These are phyloP conservation scores for Labeo calbasu DNA, from an alignment of 2,797 vertebrate genomes.

Conservation along the genomic window DNA sequence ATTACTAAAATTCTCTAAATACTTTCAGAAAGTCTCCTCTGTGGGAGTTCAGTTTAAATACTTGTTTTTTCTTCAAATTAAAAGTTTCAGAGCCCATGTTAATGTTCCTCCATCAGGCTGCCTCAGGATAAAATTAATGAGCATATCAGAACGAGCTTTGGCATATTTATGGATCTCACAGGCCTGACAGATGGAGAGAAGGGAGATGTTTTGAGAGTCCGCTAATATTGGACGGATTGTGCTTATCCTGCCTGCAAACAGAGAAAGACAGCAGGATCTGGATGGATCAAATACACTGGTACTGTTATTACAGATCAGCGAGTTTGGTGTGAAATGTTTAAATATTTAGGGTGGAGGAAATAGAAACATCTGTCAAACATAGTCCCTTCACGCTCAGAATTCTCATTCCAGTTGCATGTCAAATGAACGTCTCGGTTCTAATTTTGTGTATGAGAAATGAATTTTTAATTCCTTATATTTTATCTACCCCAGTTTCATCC, in stretches of 20 bases:
- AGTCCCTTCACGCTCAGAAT: neutral
- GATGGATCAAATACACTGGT: constrained; percentile 14
- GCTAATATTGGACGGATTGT: constrained; percentile 53
- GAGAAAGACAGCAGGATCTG: constrained; percentile 24
- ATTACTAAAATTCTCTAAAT: constrained; percentile 33
- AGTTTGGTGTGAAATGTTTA: constrained; percentile 6
- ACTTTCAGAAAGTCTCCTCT: constrained; percentile 3
- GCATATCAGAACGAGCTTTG: constrained; percentile 10
- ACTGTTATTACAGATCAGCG: neutral
- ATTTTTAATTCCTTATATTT: neutral
- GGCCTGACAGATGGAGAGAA: constrained; percentile 9
- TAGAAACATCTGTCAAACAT: constrained; percentile 10
- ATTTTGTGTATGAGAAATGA: neutral
- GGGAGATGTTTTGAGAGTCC: neutral
- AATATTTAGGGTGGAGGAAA: neutral
- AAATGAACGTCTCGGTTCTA: neutral
- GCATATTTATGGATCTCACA: constrained; percentile 22
- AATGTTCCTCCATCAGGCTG: constrained; percentile 14
- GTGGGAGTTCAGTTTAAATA: constrained; percentile 16
- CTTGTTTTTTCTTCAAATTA: constrained; percentile 39
- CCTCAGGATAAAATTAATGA: constrained; percentile 34
- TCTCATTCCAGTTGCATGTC: neutral
- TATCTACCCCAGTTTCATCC: neutral
- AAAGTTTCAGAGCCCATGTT: constrained; percentile 37
- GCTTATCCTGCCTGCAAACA: constrained; percentile 52